These are phyloP conservation scores for Tipula lateralis DNA, from an alignment of 2,888 invertebrate genomes.

Conservation along the genomic window DNA sequence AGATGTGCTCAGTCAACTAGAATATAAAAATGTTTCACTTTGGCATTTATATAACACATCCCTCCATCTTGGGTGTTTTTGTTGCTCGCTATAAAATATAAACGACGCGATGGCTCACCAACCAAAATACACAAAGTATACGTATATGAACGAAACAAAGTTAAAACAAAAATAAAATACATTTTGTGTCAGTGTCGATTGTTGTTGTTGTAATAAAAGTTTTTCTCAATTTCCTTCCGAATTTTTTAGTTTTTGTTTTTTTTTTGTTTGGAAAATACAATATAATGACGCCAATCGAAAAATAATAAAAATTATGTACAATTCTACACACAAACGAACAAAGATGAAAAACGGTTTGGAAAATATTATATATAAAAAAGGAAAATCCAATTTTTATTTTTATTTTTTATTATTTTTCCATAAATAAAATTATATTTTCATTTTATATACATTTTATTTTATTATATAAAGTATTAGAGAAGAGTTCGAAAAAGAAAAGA, in stretches of 20 bases:
- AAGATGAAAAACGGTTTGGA: neutral
- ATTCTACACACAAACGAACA: neutral
- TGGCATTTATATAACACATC: neutral
- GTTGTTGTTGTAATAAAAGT: neutral
- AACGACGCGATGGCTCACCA: neutral
- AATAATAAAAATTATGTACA: constrained; percentile 19
- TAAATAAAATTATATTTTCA: constrained; percentile 19
- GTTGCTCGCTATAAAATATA: neutral
- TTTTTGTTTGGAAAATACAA: neutral
- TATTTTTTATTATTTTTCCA: neutral
- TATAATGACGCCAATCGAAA: constrained; percentile 13
- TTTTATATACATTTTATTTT: neutral
- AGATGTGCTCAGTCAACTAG: neutral
- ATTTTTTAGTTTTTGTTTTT: neutral
- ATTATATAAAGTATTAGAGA: neutral
- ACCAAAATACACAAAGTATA: neutral
- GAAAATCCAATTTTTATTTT: neutral
- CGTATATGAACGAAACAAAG: neutral
- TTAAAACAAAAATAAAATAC: neutral
- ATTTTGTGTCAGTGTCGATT: constrained; percentile 7
- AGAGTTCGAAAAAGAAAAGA: neutral
- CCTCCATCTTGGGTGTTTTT: neutral
- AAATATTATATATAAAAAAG: neutral
- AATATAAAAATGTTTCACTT: neutral
- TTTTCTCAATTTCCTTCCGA: constrained; percentile 1